phyloP scores from a whole-genome alignment of 1,140 invertebrate species.

The Drosophila malerkotliana region DNA sequence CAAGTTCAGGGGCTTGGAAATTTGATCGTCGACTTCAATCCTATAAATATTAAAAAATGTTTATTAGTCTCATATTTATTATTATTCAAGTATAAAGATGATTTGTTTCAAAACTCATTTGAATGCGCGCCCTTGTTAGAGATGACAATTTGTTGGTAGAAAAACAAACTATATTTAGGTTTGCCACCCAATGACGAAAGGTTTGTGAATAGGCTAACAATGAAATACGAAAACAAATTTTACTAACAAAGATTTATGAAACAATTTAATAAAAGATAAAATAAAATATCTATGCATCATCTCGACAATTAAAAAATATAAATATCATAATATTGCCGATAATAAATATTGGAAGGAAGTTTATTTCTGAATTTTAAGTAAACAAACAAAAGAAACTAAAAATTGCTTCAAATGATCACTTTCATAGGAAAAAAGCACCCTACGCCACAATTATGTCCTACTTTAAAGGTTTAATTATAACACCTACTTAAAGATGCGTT shows the following conservation, averaged over 20 bases:
- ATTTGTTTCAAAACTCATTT: neutral
- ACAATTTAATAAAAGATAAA: neutral
- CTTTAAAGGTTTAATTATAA: neutral
- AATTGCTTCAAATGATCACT: neutral
- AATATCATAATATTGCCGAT: too few relatives aligned
- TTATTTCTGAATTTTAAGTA: too few relatives aligned
- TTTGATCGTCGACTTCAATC: slow-evolving; percentile 72
- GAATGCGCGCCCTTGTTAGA: neutral
- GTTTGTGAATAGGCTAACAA: neutral
- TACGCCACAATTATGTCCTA: neutral
- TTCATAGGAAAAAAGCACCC: neutral
- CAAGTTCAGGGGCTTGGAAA: slow-evolving; percentile 89
- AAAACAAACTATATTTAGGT: neutral
- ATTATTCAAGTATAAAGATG: neutral
- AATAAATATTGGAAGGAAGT: too few relatives aligned
- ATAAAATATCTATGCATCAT: too few relatives aligned
- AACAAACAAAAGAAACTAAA: too few relatives aligned
- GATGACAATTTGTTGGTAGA: neutral
- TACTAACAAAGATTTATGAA: neutral
- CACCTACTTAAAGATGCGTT: neutral
- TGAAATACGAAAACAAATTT: neutral
- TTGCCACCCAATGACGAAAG: neutral
- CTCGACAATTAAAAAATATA: too few relatives aligned
- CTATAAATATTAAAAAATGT: slow-evolving; percentile 16
- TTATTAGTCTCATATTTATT: too few relatives aligned